phyloP scores from a whole-genome alignment of 2,888 invertebrate genomes.

The Zygogramma bicolorata region DNA sequence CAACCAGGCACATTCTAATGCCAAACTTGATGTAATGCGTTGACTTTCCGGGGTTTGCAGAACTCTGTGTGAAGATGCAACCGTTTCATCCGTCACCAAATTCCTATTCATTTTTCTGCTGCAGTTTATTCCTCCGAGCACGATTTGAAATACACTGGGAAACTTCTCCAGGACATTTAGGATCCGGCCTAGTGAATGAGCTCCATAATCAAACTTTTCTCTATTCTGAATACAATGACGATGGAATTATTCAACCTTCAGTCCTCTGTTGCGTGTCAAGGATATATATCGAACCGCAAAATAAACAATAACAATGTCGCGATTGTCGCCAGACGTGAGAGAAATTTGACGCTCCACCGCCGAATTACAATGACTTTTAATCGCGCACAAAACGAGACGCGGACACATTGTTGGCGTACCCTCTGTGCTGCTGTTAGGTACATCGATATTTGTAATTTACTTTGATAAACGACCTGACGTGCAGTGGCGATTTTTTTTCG shows the following conservation, averaged over 20 bases:
- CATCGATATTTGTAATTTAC: not conserved
- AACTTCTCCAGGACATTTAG: too few relatives aligned
- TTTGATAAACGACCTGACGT: slow-evolving; percentile 4
- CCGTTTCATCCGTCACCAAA: too few relatives aligned
- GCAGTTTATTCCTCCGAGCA: too few relatives aligned
- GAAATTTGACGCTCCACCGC: slow-evolving; percentile 16
- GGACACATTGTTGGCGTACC: not conserved
- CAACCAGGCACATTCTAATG: too few relatives aligned
- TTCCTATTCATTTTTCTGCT: too few relatives aligned
- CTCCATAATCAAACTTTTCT: too few relatives aligned
- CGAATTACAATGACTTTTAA: slow-evolving; percentile 15
- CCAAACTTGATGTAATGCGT: too few relatives aligned
- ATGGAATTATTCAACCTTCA: not conserved
- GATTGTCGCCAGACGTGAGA: not conserved
- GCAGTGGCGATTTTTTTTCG: not conserved
- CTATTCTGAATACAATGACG: too few relatives aligned
- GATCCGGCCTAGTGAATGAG: too few relatives aligned
- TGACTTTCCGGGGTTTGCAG: too few relatives aligned
- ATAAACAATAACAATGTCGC: slow-evolving; percentile 4
- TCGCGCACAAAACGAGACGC: not conserved
- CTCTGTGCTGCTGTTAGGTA: not conserved
- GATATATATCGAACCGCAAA: not conserved
- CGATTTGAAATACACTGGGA: too few relatives aligned
- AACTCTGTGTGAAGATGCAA: too few relatives aligned
- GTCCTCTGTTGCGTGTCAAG: not conserved